A percentile compares a stretch with the other conserved stretches of the same genome.
Evolutionary conservation across 2,797 vertebrate genomes (phyloP).

Genomic region (Acanthis flammea): DNA sequence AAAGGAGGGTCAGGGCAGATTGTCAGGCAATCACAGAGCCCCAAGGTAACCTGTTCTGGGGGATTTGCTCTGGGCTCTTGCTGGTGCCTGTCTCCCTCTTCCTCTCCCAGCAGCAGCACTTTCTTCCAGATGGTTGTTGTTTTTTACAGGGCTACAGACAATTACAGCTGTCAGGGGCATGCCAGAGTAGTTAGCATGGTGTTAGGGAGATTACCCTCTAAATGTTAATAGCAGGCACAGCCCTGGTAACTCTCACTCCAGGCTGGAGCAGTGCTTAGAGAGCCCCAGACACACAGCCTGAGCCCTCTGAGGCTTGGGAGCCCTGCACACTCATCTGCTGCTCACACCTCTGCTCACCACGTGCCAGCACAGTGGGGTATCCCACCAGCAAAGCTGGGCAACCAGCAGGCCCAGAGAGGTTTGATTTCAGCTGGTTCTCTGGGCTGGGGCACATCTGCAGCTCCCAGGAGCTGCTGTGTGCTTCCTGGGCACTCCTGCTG

Average conservation of each 20-base stretch:
- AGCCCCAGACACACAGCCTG: accelerated
- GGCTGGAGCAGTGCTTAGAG: neutral
- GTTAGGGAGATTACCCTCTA: constrained; percentile 53
- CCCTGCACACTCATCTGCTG: neutral
- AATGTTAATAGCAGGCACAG: constrained; percentile 44
- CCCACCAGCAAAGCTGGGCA: neutral
- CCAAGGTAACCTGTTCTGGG: neutral
- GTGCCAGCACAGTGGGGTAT: neutral
- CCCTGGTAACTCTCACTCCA: neutral
- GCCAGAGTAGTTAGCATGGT: constrained; percentile 51
- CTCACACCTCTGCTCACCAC: neutral
- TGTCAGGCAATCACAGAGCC: neutral
- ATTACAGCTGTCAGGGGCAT: constrained; percentile 53
- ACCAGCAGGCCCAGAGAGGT: neutral
- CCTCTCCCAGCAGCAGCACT: neutral
- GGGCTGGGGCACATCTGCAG: neutral
- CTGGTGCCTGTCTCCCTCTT: neutral
- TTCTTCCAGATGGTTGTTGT: constrained; percentile 58
- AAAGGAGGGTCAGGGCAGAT: neutral
- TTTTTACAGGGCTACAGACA: constrained; percentile 55
- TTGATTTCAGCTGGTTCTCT: neutral
- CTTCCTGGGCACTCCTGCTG: neutral
- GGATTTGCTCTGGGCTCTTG: neutral
- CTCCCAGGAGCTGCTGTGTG: neutral
- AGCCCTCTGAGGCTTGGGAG: neutral